Evolutionary conservation across 2,113 vertebrate species (phyloP).

Genomic region (Caranx ignobilis): DNA sequence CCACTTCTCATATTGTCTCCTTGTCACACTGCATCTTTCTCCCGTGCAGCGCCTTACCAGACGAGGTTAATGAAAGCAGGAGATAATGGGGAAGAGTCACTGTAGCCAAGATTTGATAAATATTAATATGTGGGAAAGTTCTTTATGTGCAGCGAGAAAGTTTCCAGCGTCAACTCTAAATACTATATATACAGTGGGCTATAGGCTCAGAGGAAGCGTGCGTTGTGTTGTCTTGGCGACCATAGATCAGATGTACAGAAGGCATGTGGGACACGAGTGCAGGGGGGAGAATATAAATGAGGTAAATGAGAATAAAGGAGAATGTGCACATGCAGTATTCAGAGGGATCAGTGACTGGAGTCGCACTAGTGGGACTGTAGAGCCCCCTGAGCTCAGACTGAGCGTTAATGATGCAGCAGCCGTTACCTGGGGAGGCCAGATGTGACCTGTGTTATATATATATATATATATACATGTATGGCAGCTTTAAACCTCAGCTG

Average conservation of each 20-base stretch:
- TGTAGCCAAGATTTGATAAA: neutral
- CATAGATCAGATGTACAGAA: too few relatives aligned
- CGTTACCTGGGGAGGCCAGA: conserved; percentile 8
- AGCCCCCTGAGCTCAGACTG: neutral
- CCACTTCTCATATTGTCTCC: neutral
- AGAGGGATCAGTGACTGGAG: conserved; percentile 37
- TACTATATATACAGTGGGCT: neutral
- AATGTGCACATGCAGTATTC: conserved; percentile 31
- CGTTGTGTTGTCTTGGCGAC: neutral
- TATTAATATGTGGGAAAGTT: too few relatives aligned
- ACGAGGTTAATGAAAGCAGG: conserved; percentile 15
- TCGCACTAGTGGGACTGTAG: neutral
- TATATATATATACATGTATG: too few relatives aligned
- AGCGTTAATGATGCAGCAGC: conserved; percentile 41
- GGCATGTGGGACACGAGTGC: neutral
- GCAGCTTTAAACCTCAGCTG: neutral
- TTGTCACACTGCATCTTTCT: conserved; percentile 2
- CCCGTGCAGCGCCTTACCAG: conserved; percentile 10
- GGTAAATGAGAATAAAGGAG: conserved; percentile 41
- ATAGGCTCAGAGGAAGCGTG: neutral
- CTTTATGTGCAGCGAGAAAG: too few relatives aligned
- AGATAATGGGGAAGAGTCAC: conserved; percentile 18
- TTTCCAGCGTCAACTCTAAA: neutral
- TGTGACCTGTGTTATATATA: conserved; percentile 20
- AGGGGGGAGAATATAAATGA: neutral